These are phyloP conservation scores for Stictocephala bisonia DNA, from an alignment of 2,888 invertebrate genomes.

Conservation along the genomic window DNA sequence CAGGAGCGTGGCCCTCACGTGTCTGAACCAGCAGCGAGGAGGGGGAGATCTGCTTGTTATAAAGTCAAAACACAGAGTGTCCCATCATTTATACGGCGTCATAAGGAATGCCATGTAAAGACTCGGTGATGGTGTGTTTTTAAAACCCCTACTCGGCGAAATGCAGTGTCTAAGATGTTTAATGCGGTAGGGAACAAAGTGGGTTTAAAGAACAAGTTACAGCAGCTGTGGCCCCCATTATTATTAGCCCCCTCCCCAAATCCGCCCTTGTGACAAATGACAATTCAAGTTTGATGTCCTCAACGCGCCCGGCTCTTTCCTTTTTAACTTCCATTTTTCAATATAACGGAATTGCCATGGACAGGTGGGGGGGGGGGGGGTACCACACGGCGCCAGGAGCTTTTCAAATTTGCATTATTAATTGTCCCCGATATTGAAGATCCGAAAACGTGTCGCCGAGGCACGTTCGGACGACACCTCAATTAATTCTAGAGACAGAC, in stretches of 20 bases:
- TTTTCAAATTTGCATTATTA: constrained; percentile 41
- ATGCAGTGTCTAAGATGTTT: constrained; percentile 41
- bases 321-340: constrained; percentile 52
- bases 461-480: constrained; percentile 36
- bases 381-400: constrained; percentile 38
- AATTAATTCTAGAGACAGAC: constrained; percentile 36
- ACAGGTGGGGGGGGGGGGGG: constrained; percentile 40
- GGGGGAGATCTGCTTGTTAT: constrained; percentile 17
- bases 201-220: constrained; percentile 42
- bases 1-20: no score
- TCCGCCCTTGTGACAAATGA: constrained; percentile 52
- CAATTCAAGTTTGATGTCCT: constrained; percentile 52
- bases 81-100: constrained; percentile 35
- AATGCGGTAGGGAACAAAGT: constrained; percentile 34
- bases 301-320: constrained; percentile 33
- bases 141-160: constrained; percentile 45
- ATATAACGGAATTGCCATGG: constrained; percentile 49
- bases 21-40: not conserved
- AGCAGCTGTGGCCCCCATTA: constrained; percentile 47
- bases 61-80: constrained; percentile 39
- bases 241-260: constrained; percentile 34
- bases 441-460: constrained; percentile 33
- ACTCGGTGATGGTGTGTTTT: constrained; percentile 37
- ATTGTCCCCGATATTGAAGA: constrained; percentile 41
- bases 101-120: constrained; percentile 34